A percentile compares a stretch with the other conserved stretches of the same genome.
Evolutionary conservation across 2,888 invertebrate genomes (phyloP).

Genomic region (Ormyrus pomaceus): DNA sequence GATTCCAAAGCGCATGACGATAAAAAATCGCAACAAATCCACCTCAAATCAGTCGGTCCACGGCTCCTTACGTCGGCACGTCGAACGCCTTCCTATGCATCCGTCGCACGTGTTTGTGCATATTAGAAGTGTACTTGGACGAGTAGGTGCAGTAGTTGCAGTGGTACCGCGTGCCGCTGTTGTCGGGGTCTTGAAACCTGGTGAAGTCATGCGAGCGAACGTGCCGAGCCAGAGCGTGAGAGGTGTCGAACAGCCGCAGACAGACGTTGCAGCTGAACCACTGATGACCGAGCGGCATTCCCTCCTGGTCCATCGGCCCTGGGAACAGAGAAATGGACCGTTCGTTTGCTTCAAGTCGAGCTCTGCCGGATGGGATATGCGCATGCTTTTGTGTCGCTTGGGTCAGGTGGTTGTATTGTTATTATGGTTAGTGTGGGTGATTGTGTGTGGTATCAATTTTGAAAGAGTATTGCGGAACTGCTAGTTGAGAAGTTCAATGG

Average conservation of each 20-base stretch:
- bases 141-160: constrained; percentile 71
- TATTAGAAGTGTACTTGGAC: constrained; percentile 67
- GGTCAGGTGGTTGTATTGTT: too few species aligned
- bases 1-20: too few species aligned
- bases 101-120: constrained; percentile 67
- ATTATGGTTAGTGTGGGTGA: too few species aligned
- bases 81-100: constrained; percentile 59
- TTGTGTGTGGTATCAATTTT: too few species aligned
- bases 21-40: too few species aligned
- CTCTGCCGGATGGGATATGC: too few species aligned
- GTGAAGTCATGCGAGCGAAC: constrained; percentile 47
- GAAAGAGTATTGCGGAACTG: too few species aligned
- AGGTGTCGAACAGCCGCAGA: constrained; percentile 43
- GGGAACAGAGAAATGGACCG: neutral
- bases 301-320: neutral
- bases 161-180: constrained; percentile 62
- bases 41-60: neutral
- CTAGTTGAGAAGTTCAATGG: too few species aligned
- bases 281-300: neutral
- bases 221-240: constrained; percentile 20
- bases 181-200: constrained; percentile 26
- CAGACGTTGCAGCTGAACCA: constrained; percentile 49
- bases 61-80: neutral
- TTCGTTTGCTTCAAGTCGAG: neutral
- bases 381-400: too few species aligned